Evolutionary conservation across 1,140 invertebrate species (phyloP).

Genomic region (Lepidotrigona ventralis): DNA sequence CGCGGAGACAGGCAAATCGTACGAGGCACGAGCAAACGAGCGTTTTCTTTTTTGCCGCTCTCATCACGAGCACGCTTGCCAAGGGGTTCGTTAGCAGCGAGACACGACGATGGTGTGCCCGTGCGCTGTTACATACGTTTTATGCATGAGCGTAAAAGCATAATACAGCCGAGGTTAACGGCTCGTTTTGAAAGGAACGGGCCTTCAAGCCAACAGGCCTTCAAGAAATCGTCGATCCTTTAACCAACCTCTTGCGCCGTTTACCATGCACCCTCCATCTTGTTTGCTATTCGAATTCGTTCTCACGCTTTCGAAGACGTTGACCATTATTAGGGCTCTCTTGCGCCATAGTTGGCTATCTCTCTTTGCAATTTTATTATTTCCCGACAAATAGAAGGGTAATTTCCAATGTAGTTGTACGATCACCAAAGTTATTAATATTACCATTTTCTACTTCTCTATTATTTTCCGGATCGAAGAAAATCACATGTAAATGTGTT

Average conservation of each 20-base stretch:
- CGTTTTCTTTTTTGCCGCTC: slow-evolving; percentile 44
- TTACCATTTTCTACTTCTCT: too few relatives aligned
- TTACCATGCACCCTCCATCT: neutral
- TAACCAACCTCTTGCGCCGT: neutral
- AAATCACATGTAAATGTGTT: neutral
- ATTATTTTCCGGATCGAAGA: too few relatives aligned
- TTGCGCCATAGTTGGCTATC: neutral
- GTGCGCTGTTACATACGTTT: slow-evolving; percentile 38
- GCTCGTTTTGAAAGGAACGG: slow-evolving; percentile 2
- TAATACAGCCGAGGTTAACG: slow-evolving; percentile 23
- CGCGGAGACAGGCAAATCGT: slow-evolving; percentile 41
- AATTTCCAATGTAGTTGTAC: too few relatives aligned
- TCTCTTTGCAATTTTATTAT: neutral
- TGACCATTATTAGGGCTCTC: neutral
- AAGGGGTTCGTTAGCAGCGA: slow-evolving; percentile 59
- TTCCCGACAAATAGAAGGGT: too few relatives aligned
- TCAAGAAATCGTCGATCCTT: slow-evolving; percentile 20
- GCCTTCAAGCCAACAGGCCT: neutral
- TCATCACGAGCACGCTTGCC: slow-evolving; percentile 48
- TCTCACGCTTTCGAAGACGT: neutral
- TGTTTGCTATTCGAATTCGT: neutral
- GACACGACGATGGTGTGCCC: slow-evolving; percentile 10
- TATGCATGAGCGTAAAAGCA: slow-evolving; percentile 38
- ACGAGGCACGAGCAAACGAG: slow-evolving; percentile 48
- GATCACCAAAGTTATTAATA: too few relatives aligned